Evolutionary conservation across 1,140 invertebrate species (phyloP), one percentile per base, ranked within the genome.

Genomic region (Heliconius eleuchia): DNA sequence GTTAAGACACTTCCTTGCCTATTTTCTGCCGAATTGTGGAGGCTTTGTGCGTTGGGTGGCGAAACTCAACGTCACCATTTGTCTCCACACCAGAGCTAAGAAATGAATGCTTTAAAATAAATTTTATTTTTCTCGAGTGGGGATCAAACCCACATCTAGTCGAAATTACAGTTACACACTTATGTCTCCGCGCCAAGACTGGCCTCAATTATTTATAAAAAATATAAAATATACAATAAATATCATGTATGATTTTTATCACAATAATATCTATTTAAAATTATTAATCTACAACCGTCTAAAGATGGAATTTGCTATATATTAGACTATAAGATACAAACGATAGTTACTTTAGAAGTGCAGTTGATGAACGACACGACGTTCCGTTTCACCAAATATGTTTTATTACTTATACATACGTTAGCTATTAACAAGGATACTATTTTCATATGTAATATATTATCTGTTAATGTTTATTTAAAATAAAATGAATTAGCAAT

Each of bases 381-480:
- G 27, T 66, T 66, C 60, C 60, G 60, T 30, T 30, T 16, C 60
- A 66, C 9, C 27, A 66, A 66, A 66, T 30, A 66, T 66, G 60
- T 66, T 66, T 66, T 66, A 66, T 66, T 30, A 66, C 19, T 23
- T 66, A 66, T 66, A 30, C 60, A 66, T 66, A 66, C 60, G 60
- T 66, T 30, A 16, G 60, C 60, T 16, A 66, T 66, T 66, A 66
- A 66, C 60, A 66, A 66, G 60, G 60, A 27, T 30, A n/a, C 27
- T 66, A 66, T 66, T 66, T 66, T 66, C 60, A 66, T 66, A 66
- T 1, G 3, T 46, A 4, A 46, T 46, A 52, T 18, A 66, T 27
- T 30, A 13, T 3, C 27, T 23, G 23, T 23, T 23, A 23, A 27
- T 30, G 60, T 66, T 66, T 66, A 16, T 66, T 30, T 66, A 27